Base-by-base conservation (phyloP, 2,888 invertebrate genomes). In the Eupithecia dodoneata region DNA sequence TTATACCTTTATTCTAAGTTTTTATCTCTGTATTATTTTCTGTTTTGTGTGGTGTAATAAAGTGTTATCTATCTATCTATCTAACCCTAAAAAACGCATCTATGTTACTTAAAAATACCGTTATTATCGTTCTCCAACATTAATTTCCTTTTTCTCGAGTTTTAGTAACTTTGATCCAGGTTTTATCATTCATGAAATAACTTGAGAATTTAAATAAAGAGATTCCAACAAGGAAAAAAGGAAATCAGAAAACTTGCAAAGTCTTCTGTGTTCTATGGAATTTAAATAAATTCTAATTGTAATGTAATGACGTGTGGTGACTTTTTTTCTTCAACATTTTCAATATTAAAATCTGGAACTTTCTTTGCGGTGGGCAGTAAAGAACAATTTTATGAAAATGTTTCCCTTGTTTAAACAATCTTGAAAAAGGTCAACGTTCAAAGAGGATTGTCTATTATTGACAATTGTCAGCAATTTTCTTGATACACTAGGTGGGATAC, bases 251-350 rank as follows among this genome's bases (percentile, higher is more conserved):
- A 78, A 77, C 78, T 77, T 80, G 73, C 77, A 41, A 69, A 75
- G 70, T 74, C 77, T 71, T 79, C 78, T 74, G 71, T 59, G 76
- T 76, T 78, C 80, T 80, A 78, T 65, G 74, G 74, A 81, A 81
- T 81, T 79, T 80, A 79, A 81, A 79, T 80, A 83, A 81, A 79
- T 75, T 81, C 77, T 77, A 79, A 10, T 80, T 73, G 75, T 78
- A 76, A 81, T 83, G 30, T 78, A 76, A 81, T 83, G n/a, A n/a
- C n/a, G 81, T 83, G 77, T 80, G 79, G 79, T 74, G 77, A 79
- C 76, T 76, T 77, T 78, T 76, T 72, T 55, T 67, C 13, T 66
- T 72, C 71, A 72, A 72, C 74, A 69, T 78, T 81, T 80, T 81
- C 76, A 78, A 79, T 80, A 79, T 78, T 80, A n/a, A 79, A 80